Evolutionary conservation across 2,888 invertebrate species (phyloP), one percentile per base, ranked within the genome.

Genomic region (Slavum lentiscoides): DNA sequence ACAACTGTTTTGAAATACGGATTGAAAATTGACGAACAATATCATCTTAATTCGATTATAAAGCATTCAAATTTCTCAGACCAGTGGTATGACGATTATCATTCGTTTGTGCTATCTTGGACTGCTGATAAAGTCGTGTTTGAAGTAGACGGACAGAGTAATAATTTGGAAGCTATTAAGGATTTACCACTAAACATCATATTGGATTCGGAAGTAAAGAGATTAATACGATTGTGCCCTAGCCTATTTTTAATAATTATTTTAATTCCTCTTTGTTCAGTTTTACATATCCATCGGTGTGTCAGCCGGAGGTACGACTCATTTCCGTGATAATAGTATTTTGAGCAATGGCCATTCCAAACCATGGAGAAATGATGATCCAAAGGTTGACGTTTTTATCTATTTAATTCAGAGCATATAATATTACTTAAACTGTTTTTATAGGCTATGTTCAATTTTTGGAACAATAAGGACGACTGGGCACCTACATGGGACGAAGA

Each of bases 281-380:
- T 85, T 85, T 82, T 85, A 85, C 75, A 21, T 85, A 21, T 84
- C 83, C 17, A 74, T 85, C 15, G 85, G 85, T n/a, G 80, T 85
- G 21, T 84, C 85, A n/a, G 85, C 85, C 23, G 85, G 85, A 17
- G 85, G 85, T n/a, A 82, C 84, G 66, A 82, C 80, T 39, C 84
- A 84, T 58, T 85, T 85, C 75, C 84, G 84, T 23, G 85, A 85
- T 82, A 83, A 82, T 37, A 83, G 84, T 64, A 0, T 19, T 6
- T 66, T 76, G 6, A 83, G 83, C 43, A 82, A 82, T 58, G 82
- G 82, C n/a, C 82, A 77, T 39, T 68, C 85, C 0, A 95, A 95
- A 85, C 94, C 94, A 0, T 96, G 95, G 94, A 86, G 82, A 49
- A 94, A 94, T 85, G 85, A 85, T 4, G 89, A 90, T 39, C 89